These are phyloP conservation scores for Rhagoletis pomonella DNA, from an alignment of 1,140 invertebrate species.

Conservation along the genomic window DNA sequence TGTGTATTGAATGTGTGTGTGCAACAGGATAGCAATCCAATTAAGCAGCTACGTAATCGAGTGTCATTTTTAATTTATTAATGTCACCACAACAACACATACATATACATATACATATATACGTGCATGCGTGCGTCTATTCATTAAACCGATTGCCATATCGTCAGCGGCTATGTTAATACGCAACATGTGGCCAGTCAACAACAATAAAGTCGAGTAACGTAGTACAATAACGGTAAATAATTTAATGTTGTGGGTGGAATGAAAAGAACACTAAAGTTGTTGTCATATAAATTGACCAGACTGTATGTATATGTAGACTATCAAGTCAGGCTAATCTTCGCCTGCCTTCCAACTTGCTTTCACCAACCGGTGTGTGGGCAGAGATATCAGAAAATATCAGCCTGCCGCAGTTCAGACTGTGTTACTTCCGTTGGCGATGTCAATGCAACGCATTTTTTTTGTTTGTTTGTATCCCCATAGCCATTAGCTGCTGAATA, in stretches of 20 bases:
- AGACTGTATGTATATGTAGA: not conserved
- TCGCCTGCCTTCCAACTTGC: not conserved
- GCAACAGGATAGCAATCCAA: slow-evolving; percentile 44
- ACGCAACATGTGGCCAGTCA: not conserved
- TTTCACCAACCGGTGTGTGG: not conserved
- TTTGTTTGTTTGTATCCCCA: not conserved
- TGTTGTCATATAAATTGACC: not conserved
- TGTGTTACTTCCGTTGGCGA: not conserved
- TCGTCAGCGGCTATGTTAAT: not conserved
- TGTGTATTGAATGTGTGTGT: not conserved
- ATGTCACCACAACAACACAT: not conserved
- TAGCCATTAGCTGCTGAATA: not conserved
- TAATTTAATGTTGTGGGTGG: not conserved
- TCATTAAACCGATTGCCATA: slow-evolving; percentile 1
- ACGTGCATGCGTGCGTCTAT: not conserved
- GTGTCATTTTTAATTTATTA: slow-evolving; percentile 51
- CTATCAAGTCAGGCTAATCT: not conserved
- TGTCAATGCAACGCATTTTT: too few species aligned
- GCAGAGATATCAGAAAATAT: too few species aligned
- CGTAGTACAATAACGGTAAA: not conserved
- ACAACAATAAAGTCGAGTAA: not conserved
- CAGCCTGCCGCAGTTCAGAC: not conserved
- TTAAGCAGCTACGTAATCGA: slow-evolving; percentile 39
- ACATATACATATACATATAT: not conserved
- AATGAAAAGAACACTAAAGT: not conserved